Base-by-base conservation (phyloP, 1,140 invertebrate genomes). In the Hormaphis cornu region DNA sequence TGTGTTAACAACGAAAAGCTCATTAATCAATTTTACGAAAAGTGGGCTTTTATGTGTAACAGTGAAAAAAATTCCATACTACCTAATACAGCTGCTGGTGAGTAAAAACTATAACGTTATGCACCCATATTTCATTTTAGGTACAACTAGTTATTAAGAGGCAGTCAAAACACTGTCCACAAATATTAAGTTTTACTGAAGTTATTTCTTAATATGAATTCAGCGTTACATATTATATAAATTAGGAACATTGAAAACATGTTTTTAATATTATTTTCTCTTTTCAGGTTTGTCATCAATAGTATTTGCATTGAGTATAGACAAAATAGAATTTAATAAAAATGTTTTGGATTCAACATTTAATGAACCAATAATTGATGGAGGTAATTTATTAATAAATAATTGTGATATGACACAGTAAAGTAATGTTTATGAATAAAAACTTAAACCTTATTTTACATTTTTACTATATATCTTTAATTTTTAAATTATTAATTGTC, bases 271-370 rank as follows among this genome's bases (percentile, higher is more conserved):
- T 69, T 59, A 2, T 6, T 42, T 28, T 73, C 73, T 74, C 70
- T 75, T 80, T 80, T 72, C 75, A 91, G 90, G 90, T 70, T 81
- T 95, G 75, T 86, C 85, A 71, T 87, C 89, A 42, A 88, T 95
- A 76, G 82, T 95, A 72, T 96, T 96, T 82, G 93, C 93, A 26
- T 87, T 95, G 75, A 89, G 85, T 74, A 89, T 94, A 73, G 91
- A 95, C 77, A 90, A 89, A 79, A 79, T 84, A 66, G 88, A 90
- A 76, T 80, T 95, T 44, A 91, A 94, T 80, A 80, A 83, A 58
- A 40, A 50, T 50, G 26, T 20, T 18, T 48, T 46, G 35, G 61
- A 66, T 22, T 48, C 10, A 16, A 33, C 42, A 14, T 50, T 66
- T 22, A 50, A 58, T 48, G 66, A 75, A 77, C 78, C 78, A 48